Evolutionary conservation across 2,888 invertebrate genomes (phyloP).

Genomic region (Melanostoma mellinum): DNA sequence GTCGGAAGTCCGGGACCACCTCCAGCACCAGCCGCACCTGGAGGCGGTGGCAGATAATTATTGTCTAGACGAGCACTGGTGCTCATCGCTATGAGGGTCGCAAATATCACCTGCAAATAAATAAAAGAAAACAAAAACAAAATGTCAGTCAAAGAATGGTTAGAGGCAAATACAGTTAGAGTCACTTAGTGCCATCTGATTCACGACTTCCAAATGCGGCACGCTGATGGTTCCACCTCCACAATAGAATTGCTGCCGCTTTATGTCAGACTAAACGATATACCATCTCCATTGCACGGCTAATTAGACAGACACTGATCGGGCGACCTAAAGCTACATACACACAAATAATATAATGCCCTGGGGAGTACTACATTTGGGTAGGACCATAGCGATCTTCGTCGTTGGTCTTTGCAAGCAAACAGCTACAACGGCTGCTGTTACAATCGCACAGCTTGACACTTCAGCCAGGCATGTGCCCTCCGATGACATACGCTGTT

Average conservation of each 20-base stretch:
- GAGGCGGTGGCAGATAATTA: slow-evolving; percentile 84
- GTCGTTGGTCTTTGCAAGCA: neutral
- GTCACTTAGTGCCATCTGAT: slow-evolving; percentile 62
- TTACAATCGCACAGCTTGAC: slow-evolving; percentile 52
- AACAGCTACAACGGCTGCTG: too few relatives aligned
- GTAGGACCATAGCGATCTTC: slow-evolving; percentile 43
- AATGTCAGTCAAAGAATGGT: slow-evolving; percentile 44
- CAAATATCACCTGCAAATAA: slow-evolving; percentile 82
- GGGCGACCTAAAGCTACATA: slow-evolving; percentile 48
- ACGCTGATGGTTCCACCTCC: slow-evolving; percentile 5
- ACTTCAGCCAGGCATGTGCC: slow-evolving; percentile 53
- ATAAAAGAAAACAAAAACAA: slow-evolving; percentile 46
- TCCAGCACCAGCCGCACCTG: slow-evolving; percentile 82
- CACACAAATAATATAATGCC: slow-evolving; percentile 45
- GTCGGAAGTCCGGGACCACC: slow-evolving; percentile 81
- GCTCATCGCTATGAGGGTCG: slow-evolving; percentile 81
- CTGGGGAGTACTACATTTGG: slow-evolving; percentile 27
- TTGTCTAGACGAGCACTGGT: slow-evolving; percentile 83
- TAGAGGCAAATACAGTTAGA: slow-evolving; percentile 36
- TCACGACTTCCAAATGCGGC: slow-evolving; percentile 60
- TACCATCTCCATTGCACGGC: slow-evolving; percentile 64
- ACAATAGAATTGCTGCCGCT: slow-evolving; percentile 30
- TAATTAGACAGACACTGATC: slow-evolving; percentile 71
- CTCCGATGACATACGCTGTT: slow-evolving; percentile 43
- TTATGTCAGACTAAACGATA: slow-evolving; percentile 55